Conservation (phyloP, 1,140 invertebrate genomes). For the Antheraea mylitta region DNA sequence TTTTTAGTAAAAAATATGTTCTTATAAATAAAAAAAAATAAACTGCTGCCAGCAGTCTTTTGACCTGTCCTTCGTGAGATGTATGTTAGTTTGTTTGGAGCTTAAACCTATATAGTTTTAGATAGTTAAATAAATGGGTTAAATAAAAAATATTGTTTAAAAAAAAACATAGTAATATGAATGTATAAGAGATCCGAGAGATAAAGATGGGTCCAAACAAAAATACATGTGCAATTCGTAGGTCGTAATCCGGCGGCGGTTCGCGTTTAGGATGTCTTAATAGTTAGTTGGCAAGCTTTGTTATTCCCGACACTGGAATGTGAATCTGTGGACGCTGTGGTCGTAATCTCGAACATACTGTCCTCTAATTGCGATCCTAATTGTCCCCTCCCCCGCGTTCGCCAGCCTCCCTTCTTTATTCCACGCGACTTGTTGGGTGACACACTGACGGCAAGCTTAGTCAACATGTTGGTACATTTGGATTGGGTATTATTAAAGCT, state of each 20-base stretch:
- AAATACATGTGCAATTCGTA: slow-evolving; percentile 41
- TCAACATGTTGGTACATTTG: not conserved
- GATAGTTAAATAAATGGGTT: too few species aligned
- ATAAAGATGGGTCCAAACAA: slow-evolving; percentile 34
- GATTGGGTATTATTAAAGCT: too few species aligned
- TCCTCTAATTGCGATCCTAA: slow-evolving; percentile 77
- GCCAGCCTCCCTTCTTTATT: slow-evolving; percentile 50
- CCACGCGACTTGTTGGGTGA: slow-evolving; percentile 40
- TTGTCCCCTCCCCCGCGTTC: slow-evolving; percentile 43
- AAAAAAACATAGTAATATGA: too few species aligned
- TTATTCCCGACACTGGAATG: slow-evolving; percentile 51
- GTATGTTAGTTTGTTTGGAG: too few species aligned
- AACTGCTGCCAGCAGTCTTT: too few species aligned
- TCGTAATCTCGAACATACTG: slow-evolving; percentile 75
- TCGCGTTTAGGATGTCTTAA: slow-evolving; percentile 55
- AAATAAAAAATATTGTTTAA: too few species aligned
- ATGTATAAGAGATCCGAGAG: slow-evolving; percentile 6
- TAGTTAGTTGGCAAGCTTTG: slow-evolving; percentile 66
- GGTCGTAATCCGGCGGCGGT: slow-evolving; percentile 34
- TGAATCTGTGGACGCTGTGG: slow-evolving; percentile 56
- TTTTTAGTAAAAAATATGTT: too few species aligned
- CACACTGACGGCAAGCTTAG: slow-evolving; percentile 25
- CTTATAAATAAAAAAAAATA: too few species aligned
- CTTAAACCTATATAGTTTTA: too few species aligned
- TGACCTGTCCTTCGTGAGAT: too few species aligned